A percentile compares a stretch with the other conserved stretches of the same genome.
phyloP scores from a whole-genome alignment of 2,888 invertebrate genomes.

The Epirrhoe alternata region DNA sequence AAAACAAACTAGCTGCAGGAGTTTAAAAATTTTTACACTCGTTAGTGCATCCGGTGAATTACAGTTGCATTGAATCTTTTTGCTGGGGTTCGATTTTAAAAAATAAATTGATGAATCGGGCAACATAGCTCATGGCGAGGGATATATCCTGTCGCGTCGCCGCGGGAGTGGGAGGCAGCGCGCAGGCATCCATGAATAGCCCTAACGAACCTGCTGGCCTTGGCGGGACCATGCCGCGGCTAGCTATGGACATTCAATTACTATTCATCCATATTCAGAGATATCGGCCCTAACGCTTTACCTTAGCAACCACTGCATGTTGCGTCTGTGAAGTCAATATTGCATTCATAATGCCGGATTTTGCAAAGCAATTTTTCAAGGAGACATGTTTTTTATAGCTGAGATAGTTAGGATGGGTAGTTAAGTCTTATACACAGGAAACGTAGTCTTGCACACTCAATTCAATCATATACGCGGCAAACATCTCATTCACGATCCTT shows the following conservation, averaged over 20 bases:
- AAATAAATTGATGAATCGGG: slow-evolving; percentile 75
- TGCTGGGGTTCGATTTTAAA: slow-evolving; percentile 67
- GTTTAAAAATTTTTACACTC: slow-evolving; percentile 77
- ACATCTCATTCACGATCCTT: slow-evolving; percentile 82
- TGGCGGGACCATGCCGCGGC: slow-evolving; percentile 62
- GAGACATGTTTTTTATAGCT: background rate
- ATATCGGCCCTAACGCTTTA: slow-evolving; percentile 18
- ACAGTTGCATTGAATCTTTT: slow-evolving; percentile 76
- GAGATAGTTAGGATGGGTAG: slow-evolving; percentile 5
- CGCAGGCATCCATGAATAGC: slow-evolving; percentile 82
- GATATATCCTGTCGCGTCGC: slow-evolving; percentile 76
- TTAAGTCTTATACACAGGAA: slow-evolving; percentile 63
- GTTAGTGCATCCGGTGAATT: slow-evolving; percentile 84
- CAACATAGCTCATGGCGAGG: slow-evolving; percentile 72
- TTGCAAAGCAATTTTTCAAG: background rate
- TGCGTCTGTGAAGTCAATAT: slow-evolving; percentile 37
- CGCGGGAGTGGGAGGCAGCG: slow-evolving; percentile 61
- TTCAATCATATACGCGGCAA: slow-evolving; percentile 63
- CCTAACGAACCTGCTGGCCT: slow-evolving; percentile 83
- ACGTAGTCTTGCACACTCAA: slow-evolving; percentile 55
- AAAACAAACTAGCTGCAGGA: slow-evolving; percentile 72
- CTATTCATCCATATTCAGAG: slow-evolving; percentile 35
- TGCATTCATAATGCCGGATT: slow-evolving; percentile 12
- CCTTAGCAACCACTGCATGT: slow-evolving; percentile 23
- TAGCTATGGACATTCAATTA: slow-evolving; percentile 42